Percentiles rank a stretch among this genome's conserved stretches.
Evolutionary conservation across 2,113 vertebrate genomes (phyloP).

Genomic region (Anthoscopus minutus): DNA sequence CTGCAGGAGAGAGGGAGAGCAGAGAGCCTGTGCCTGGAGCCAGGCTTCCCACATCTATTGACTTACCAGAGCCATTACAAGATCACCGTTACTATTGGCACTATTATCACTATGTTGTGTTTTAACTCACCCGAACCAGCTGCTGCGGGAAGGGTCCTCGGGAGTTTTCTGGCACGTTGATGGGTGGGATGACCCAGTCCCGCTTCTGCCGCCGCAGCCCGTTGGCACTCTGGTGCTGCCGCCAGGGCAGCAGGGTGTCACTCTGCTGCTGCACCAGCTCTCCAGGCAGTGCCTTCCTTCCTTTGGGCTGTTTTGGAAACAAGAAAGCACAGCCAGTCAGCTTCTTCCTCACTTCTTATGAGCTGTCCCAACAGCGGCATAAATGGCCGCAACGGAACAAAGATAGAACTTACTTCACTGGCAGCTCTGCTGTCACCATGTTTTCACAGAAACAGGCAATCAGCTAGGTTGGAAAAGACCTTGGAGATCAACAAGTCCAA

Average conservation of each 20-base stretch:
- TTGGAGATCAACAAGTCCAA: background rate
- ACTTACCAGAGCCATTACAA: background rate
- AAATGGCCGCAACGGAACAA: background rate
- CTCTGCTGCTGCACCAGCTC: constrained; percentile 65
- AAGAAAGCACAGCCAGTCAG: background rate
- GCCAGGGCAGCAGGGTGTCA: constrained; percentile 75
- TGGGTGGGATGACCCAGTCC: constrained; percentile 97
- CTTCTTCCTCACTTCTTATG: background rate
- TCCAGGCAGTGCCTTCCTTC: constrained; percentile 19
- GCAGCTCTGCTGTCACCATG: background rate
- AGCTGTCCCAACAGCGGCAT: background rate
- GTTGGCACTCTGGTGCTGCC: constrained; percentile 57
- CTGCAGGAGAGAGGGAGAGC: background rate
- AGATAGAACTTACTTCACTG: background rate
- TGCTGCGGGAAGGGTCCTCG: constrained; percentile 93
- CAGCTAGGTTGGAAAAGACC: background rate
- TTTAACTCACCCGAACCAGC: constrained; percentile 89
- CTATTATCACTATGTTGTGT: accelerated
- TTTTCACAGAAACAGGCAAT: background rate
- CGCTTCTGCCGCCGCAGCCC: constrained; percentile 87
- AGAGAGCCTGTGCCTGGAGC: background rate
- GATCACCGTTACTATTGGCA: too few relatives aligned
- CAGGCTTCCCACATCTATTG: background rate
- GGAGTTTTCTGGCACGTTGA: constrained; percentile 96
- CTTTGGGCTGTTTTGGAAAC: constrained; percentile 37